These are phyloP conservation scores for Ryuthela nishihirai DNA, from an alignment of 2,888 invertebrate genomes.

Conservation along the genomic window DNA sequence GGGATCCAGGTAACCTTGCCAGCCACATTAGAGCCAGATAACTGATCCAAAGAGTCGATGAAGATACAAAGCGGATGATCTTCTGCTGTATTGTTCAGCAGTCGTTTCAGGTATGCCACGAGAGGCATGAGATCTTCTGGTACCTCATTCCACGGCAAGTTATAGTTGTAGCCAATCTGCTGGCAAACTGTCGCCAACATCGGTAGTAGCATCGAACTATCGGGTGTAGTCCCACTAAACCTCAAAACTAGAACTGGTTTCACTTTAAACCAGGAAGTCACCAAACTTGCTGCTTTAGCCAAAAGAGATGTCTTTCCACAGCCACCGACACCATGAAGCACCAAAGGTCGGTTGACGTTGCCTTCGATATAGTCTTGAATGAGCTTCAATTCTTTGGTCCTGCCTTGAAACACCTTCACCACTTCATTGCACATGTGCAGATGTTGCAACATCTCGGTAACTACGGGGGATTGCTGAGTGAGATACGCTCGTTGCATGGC, in stretches of 20 bases:
- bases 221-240: constrained; percentile 94
- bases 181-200: constrained; percentile 92
- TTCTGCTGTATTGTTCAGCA: constrained; percentile 72
- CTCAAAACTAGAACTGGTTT: constrained; percentile 81
- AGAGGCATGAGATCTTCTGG: constrained; percentile 94
- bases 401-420: constrained; percentile 87
- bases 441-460: constrained; percentile 89
- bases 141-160: constrained; percentile 84
- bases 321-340: constrained; percentile 91
- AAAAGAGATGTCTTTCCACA: constrained; percentile 96
- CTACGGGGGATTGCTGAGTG: constrained; percentile 86
- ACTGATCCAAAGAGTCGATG: constrained; percentile 92
- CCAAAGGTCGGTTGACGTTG: constrained; percentile 75
- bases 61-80: constrained; percentile 85
- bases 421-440: constrained; percentile 92
- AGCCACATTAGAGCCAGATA: constrained; percentile 88
- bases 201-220: constrained; percentile 89
- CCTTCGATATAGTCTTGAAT: constrained; percentile 79
- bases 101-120: constrained; percentile 91
- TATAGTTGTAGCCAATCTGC: constrained; percentile 89
- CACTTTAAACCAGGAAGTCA: no score
- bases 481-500: constrained; percentile 95
- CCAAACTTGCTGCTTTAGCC: constrained; percentile 85
- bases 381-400: constrained; percentile 75
- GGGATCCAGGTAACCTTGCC: constrained; percentile 97